phyloP scores from a whole-genome alignment of 2,888 invertebrate genomes.

The Morinoia aosen region DNA sequence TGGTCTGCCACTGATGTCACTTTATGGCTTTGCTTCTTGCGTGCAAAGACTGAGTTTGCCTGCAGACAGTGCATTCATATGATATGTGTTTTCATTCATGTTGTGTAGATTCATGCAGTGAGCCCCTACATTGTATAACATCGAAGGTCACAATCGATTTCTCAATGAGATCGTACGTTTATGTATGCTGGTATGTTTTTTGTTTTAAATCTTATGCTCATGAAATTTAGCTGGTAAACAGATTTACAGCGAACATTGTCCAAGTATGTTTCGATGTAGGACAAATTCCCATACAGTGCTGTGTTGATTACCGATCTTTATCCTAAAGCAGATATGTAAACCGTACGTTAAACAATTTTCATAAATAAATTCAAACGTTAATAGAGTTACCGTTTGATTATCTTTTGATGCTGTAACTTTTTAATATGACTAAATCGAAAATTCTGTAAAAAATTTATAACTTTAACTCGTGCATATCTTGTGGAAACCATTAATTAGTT shows the following conservation, averaged over 20 bases:
- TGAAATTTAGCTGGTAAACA: not conserved
- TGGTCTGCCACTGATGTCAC: not conserved
- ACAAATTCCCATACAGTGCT: not conserved
- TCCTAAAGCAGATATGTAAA: too few species aligned
- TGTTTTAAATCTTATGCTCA: not conserved
- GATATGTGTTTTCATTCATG: not conserved
- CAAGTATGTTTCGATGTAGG: not conserved
- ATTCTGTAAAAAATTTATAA: not conserved
- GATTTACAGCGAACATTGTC: not conserved
- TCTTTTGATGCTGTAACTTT: not conserved
- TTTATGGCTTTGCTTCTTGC: not conserved
- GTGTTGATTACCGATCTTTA: not conserved
- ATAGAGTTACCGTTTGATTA: not conserved
- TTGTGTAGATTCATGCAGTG: not conserved
- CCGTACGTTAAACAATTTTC: not conserved
- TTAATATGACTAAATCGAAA: not conserved
- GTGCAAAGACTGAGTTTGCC: not conserved
- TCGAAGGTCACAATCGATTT: not conserved
- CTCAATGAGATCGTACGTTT: not conserved
- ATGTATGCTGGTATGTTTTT: not conserved
- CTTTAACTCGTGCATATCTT: not conserved
- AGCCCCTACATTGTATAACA: not conserved
- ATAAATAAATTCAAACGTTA: not conserved
- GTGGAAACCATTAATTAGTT: not conserved
- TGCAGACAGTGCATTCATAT: not conserved